A percentile compares a stretch with the other conserved stretches of the same genome.
Evolutionary conservation across 2,113 vertebrate species (phyloP).

Genomic region (Anser brachyrhynchus): DNA sequence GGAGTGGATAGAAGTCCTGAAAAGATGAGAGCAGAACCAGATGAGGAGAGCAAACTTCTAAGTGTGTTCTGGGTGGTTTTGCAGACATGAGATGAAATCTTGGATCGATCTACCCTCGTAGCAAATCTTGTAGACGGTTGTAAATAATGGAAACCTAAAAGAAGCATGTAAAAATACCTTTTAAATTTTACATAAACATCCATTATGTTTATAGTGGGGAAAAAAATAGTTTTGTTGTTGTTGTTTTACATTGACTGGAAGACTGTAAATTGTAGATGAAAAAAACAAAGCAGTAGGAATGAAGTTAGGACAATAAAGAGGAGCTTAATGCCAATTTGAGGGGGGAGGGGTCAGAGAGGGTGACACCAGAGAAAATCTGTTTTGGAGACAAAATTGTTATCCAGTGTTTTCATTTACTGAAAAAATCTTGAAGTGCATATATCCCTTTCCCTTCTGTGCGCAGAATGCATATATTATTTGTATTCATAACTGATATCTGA

Average conservation of each 20-base stretch:
- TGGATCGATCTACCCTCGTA: constrained; percentile 80
- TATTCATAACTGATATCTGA: background rate
- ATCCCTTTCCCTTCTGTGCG: background rate
- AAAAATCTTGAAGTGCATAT: background rate
- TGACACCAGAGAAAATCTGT: background rate
- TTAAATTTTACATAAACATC: background rate
- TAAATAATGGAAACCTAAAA: constrained; percentile 86
- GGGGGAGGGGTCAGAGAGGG: too few relatives aligned
- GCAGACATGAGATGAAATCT: constrained; percentile 86
- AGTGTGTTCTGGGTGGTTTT: constrained; percentile 86
- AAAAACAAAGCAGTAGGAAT: background rate
- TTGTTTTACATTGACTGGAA: background rate
- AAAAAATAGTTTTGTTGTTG: too few relatives aligned
- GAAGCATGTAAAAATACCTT: background rate
- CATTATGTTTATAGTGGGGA: too few relatives aligned
- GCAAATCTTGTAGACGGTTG: constrained; percentile 85
- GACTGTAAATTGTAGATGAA: background rate
- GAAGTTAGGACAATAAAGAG: background rate
- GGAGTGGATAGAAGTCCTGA: background rate
- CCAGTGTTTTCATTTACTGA: background rate
- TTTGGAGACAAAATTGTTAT: background rate
- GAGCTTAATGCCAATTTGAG: background rate
- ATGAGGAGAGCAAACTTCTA: constrained; percentile 40
- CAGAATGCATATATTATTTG: background rate
- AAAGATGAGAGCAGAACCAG: background rate